Base-by-base conservation (phyloP, 2,888 invertebrate species). In the Dromius quadrimaculatus region DNA sequence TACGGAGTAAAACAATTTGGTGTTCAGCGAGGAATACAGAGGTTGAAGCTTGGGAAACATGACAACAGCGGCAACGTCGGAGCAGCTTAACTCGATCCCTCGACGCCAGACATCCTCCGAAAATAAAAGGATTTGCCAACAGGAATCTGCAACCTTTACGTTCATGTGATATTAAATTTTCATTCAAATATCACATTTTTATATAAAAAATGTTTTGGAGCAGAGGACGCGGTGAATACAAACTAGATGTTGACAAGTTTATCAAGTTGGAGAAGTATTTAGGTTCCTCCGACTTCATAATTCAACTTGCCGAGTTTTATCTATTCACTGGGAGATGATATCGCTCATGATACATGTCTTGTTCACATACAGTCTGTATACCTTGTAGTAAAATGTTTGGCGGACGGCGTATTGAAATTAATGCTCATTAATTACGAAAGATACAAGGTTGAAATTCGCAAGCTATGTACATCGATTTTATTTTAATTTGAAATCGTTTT, bases 161-260 rank as follows among this genome's bases (percentile, higher is more conserved):
- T 68, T 68, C 38, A 38, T 43, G 32, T 28, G 66, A 66, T 66
- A 66, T 66, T 66, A 66, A 66, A 66, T 66, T 66, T 66, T 66
- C 41, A 66, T 66, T 66, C 66, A 54, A 66, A 66, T 66, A 54
- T 57, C 45, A 45, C 45, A 41, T 45, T 28, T 66, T 54, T 66
- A 66, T 54, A 50, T 50, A 50, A 50, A 41, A 65, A 65, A 65
- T 23, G 43, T 65, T 54, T 54, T 15, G 50, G 65, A 65, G 47
- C 32, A 17, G 65, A 11, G n/a, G 17, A 20, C 36, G 65, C 20
- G 65, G 50, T 47, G 65, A 65, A 65, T 65, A 65, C 65, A 65
- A 65, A 65, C 47, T 65, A 65, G 50, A 28, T 28, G 28, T 28
- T 28, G 23, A 54, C 28, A 22, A 23, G 65, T 22, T 65, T 65